Evolutionary conservation across 2,113 vertebrate species (phyloP).

Genomic region (Thinocorus orbignyianus): DNA sequence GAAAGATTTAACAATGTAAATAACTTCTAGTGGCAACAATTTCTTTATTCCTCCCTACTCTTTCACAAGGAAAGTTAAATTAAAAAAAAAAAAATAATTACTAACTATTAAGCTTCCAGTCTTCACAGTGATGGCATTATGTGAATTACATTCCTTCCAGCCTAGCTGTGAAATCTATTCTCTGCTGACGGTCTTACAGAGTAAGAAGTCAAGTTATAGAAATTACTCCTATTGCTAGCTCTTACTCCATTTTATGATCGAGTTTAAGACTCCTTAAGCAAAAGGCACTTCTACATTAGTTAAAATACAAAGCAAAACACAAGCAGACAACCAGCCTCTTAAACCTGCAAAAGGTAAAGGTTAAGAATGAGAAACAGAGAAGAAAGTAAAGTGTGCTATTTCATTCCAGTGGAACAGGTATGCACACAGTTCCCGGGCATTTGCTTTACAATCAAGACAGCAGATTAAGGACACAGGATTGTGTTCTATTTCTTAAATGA

Average conservation of each 20-base stretch:
- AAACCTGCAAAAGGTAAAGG: background rate
- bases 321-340: background rate
- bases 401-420: background rate
- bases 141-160: background rate
- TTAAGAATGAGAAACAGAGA: background rate
- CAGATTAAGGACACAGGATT: background rate
- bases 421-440: background rate
- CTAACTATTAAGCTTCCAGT: background rate
- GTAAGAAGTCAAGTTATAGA: background rate
- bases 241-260: background rate
- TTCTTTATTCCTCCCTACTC: background rate
- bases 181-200: background rate
- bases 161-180: background rate
- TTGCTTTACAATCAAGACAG: background rate
- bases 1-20: background rate
- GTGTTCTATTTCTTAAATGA: background rate
- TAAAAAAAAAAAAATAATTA: background rate
- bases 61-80: background rate
- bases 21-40: background rate
- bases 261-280: background rate
- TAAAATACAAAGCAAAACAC: background rate
- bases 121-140: background rate
- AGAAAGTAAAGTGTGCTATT: background rate
- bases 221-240: background rate
- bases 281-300: background rate